Base-by-base conservation (phyloP, 30 jellyfish, hydroid and myxozoan species). In the Aurelia coerulea region DNA sequence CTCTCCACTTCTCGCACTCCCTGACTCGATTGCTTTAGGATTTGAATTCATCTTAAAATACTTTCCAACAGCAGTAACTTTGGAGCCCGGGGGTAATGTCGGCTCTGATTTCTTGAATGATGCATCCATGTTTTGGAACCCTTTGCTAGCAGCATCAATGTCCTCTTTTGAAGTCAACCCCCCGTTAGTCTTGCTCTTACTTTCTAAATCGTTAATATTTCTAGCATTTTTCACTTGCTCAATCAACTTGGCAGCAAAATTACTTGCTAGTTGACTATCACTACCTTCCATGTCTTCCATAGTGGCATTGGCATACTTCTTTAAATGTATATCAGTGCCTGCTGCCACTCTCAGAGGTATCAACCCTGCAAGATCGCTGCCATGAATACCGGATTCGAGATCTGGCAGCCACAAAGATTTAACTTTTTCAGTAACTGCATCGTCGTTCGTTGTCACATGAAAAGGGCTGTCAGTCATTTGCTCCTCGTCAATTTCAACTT, bases 31-130 rank as follows among this genome's bases (percentile, higher is more conserved):
- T 0, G 53, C 80, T 63, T 50, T 14, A 9, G 75, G 59, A 29
- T 39, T 34, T 80, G 74, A 10, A 6, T 58, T 76, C n/a, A 12
- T 74, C 15, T 60, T 60, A 1, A 11, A n/a, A 12, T 34, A 19
- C 50, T 66, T 17, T 37, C 50, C 50, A 41, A 37, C 68, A 73
- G 12, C 62, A 2, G 56, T 46, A 46, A 46, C 56, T 46, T 46
- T 46, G 8, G 56, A 46, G 2, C 56, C 65, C 32, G 63, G 65
- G 29, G 79, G 79, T 11, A 54, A 65, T 1, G 92, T 83, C 35
- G 92, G 92, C 72, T 63, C 17, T n/a, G 92, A 83, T 42, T 83
- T 83, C 80, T 83, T 83, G 35, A 83, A 68, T 6, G 92, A 62
- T 8, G 18, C 92, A 4, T 37, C 92, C 86, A 83, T 83, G n/a